Evolutionary conservation across 2,888 invertebrate species (phyloP), one percentile per base, ranked within the genome.

Genomic region (Hirtodrosophila confusa): DNA sequence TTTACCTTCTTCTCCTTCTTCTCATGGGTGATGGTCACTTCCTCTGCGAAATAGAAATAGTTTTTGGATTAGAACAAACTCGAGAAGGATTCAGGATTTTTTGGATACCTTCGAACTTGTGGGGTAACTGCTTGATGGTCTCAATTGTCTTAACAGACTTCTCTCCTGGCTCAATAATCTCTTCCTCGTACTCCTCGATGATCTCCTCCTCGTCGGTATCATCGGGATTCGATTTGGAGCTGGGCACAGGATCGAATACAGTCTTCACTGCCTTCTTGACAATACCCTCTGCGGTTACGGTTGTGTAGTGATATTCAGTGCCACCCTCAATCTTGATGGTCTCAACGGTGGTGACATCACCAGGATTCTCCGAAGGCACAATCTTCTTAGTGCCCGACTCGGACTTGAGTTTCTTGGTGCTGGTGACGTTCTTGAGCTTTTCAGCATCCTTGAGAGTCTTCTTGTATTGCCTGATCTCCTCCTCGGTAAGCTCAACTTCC

Each of bases 141-240:
- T 91, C 90, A 74, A 91, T 84, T 48, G 91, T 91, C 76, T 80
- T 90, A 50, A 90, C 61, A 27, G 85, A 89, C 82, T 91, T 90
- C 80, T 91, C 91, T 35, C 91, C 91, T 3, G 91, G 91, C 69
- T 91, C 91, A 57, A 92, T 91, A 45, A 91, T 89, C 67, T 91
- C 91, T 70, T 91, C 92, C 63, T 91, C 91, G 62, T 91, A 90
- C 55, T 92, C 92, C 69, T 91, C 91, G 37, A 91, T 80, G 65
- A 89, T 88, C 78, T 91, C 91, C 77, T 91, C 90, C 61, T 91
- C 91, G 45, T 91, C 90, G 39, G 90, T 80, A 51, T 88, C 86
- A 33, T 90, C 90, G 35, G 89, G 89, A 48, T 90, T 78, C 61
- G 64, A 47, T 58, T 88, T 85, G 55, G 74, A 71, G 69, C 78